A percentile compares a stretch with the other conserved stretches of the same genome.
These are phyloP conservation scores for Maylandia zebra DNA, from an alignment of 2,113 vertebrate species.

Conservation along the genomic window DNA sequence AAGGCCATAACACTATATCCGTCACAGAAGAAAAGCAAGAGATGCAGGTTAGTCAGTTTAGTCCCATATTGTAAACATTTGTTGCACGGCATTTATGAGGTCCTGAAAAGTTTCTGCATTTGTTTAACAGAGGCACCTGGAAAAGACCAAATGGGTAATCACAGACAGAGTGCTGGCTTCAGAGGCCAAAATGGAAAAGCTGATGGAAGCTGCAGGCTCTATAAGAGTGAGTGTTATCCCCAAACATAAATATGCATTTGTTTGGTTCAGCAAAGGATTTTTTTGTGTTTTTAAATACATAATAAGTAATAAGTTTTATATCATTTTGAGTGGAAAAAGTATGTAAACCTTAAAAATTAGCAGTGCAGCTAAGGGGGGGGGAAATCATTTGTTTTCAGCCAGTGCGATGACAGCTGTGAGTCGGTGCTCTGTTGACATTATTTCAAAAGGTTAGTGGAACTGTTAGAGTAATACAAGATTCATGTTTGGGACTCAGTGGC, in stretches of 20 bases:
- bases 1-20: conserved; percentile 14
- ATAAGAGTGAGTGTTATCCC: conserved; percentile 15
- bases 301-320: background rate
- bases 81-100: background rate
- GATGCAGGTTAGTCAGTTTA: conserved; percentile 1
- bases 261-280: background rate
- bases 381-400: background rate
- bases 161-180: background rate
- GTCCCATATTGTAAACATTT: accelerated
- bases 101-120: background rate
- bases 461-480: background rate
- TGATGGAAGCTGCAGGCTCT: background rate
- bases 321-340: background rate
- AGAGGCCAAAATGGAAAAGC: background rate
- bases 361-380: background rate
- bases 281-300: background rate
- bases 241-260: background rate
- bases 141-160: background rate
- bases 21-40: background rate
- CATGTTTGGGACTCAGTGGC: background rate
- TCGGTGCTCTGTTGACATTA: background rate
- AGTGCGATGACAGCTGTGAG: background rate
- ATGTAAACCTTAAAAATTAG: background rate
- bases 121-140: conserved; percentile 17
- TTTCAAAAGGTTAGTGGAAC: background rate